These are phyloP conservation scores for Eolophus roseicapilla DNA, from an alignment of 2,113 vertebrate genomes.

Conservation along the genomic window DNA sequence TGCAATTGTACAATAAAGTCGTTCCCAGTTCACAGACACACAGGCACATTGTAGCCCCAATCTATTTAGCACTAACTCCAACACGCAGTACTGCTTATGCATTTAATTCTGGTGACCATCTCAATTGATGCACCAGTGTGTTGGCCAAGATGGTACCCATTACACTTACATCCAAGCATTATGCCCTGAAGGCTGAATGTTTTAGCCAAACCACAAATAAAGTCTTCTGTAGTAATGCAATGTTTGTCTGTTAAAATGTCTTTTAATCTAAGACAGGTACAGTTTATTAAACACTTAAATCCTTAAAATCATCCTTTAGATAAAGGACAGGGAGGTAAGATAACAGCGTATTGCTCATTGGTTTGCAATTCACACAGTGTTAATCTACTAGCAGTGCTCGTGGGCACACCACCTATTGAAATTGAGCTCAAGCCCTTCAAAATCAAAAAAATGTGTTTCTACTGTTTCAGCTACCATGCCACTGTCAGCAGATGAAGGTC, in stretches of 20 bases:
- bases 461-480: not conserved
- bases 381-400: not conserved
- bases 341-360: not conserved
- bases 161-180: not conserved
- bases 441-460: not conserved
- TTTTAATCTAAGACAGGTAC: not conserved
- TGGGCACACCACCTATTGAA: not conserved
- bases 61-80: not conserved
- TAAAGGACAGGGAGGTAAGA: not conserved
- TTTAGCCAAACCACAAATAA: not conserved
- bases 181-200: not conserved
- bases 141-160: not conserved
- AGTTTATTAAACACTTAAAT: not conserved
- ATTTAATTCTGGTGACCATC: not conserved
- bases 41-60: not conserved
- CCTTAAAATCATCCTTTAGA: not conserved
- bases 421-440: not conserved
- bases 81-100: not conserved
- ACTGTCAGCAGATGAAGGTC: not conserved
- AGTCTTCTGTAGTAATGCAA: not conserved
- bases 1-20: not conserved
- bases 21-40: not conserved
- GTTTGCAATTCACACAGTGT: not conserved
- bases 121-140: not conserved
- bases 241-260: not conserved